A percentile compares a stretch with the other conserved stretches of the same genome.
Conservation (phyloP, 53 echinoderm and acorn worm species). For the Mesocentrotus franciscanus region DNA sequence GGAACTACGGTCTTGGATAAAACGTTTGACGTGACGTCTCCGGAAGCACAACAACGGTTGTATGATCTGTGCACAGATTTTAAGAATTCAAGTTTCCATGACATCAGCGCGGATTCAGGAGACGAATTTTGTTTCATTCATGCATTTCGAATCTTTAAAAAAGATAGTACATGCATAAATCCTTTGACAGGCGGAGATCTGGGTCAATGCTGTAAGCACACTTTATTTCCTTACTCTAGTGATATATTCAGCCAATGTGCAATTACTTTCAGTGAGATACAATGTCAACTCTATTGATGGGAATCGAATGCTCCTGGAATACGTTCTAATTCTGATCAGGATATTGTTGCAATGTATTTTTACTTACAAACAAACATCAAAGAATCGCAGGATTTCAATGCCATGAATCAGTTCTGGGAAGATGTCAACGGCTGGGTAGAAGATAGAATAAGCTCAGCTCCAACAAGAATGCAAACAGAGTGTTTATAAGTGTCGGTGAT, state of each 20-base stretch:
- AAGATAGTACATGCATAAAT: constrained; percentile 2
- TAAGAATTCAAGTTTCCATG: constrained; percentile 56
- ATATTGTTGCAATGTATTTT: constrained; percentile 62
- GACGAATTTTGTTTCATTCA: constrained; percentile 74
- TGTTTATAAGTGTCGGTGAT: constrained; percentile 53
- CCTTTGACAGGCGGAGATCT: constrained; percentile 47
- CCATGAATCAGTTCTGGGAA: constrained; percentile 68
- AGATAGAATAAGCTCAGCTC: constrained; percentile 56
- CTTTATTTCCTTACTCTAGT: constrained; percentile 67
- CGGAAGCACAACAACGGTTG: constrained; percentile 73
- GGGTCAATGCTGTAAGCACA: constrained; percentile 68
- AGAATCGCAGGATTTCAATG: constrained; percentile 61
- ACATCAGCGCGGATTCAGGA: neutral
- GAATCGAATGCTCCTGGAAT: constrained; percentile 48
- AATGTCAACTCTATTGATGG: constrained; percentile 8
- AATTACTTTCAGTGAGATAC: neutral
- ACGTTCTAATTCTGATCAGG: constrained; percentile 50
- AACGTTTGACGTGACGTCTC: constrained; percentile 60
- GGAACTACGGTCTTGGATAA: constrained; percentile 53
- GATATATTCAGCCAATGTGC: constrained; percentile 61
- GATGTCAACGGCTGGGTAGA: constrained; percentile 65
- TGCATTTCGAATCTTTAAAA: constrained; percentile 60
- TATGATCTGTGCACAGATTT: constrained; percentile 65
- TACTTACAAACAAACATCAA: constrained; percentile 23
- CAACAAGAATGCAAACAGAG: constrained; percentile 61